phyloP scores from a whole-genome alignment of 2,888 invertebrate species.

The Octodonta nipae region DNA sequence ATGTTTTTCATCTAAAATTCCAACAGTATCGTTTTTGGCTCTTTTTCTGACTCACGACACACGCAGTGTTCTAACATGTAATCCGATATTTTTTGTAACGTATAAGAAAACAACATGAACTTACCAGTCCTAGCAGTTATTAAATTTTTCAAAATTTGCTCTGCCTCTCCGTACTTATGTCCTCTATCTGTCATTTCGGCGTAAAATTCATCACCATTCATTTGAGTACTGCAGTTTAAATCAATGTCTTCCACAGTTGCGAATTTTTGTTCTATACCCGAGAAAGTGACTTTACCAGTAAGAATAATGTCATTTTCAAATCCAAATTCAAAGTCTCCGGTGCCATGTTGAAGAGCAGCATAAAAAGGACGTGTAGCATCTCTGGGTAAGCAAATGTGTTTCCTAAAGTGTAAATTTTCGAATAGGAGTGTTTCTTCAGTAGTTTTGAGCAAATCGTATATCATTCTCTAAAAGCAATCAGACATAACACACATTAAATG shows the following conservation, averaged over 20 bases:
- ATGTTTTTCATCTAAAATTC: too few species aligned
- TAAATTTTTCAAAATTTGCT: slow-evolving; percentile 26
- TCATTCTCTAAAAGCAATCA: too few species aligned
- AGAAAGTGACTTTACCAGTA: slow-evolving; percentile 51
- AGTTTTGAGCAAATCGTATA: too few species aligned
- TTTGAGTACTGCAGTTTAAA: slow-evolving; percentile 38
- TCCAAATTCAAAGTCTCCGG: slow-evolving; percentile 32
- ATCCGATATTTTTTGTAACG: too few species aligned
- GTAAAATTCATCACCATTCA: slow-evolving; percentile 53
- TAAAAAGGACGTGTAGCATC: slow-evolving; percentile 32
- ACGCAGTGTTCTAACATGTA: too few species aligned
- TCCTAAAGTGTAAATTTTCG: slow-evolving; percentile 31
- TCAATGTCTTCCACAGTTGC: not conserved
- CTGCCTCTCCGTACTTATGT: slow-evolving; percentile 38
- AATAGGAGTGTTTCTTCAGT: too few species aligned
- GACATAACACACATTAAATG: too few species aligned
- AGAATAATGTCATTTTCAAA: slow-evolving; percentile 51
- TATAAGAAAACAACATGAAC: too few species aligned
- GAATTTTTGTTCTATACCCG: slow-evolving; percentile 40
- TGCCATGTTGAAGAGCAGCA: slow-evolving; percentile 33
- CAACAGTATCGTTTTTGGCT: too few species aligned
- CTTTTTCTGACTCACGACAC: too few species aligned
- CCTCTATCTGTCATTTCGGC: slow-evolving; percentile 58
- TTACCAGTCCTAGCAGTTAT: slow-evolving; percentile 29
- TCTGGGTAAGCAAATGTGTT: slow-evolving; percentile 26